phyloP scores from a whole-genome alignment of 2,113 vertebrate species.

The Malurus cyaneus region DNA sequence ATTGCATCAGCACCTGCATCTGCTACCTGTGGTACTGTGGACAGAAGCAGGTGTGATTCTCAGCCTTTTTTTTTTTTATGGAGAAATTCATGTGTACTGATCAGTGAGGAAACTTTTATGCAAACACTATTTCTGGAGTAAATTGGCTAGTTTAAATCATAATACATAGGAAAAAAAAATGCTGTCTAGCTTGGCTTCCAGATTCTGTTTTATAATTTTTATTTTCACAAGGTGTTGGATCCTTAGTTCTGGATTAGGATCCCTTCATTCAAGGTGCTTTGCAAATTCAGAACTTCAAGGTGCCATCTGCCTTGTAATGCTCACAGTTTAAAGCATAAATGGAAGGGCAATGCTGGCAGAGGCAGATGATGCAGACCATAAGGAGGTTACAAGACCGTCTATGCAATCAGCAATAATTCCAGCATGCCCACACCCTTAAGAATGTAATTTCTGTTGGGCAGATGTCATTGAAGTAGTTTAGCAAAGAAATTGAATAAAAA shows the following conservation, averaged over 20 bases:
- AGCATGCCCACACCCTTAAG: not conserved
- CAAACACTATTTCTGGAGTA: not conserved
- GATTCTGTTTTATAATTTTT: not conserved
- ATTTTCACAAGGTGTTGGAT: not conserved
- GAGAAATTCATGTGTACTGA: not conserved
- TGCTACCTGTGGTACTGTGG: not conserved
- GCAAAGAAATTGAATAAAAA: not conserved
- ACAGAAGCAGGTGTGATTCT: not conserved
- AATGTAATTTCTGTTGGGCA: not conserved
- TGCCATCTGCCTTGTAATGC: not conserved
- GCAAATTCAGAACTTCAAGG: not conserved
- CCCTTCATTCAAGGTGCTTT: not conserved
- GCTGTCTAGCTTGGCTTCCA: not conserved
- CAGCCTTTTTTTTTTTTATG: not conserved
- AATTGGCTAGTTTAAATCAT: not conserved
- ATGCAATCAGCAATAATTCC: not conserved
- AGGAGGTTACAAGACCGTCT: not conserved
- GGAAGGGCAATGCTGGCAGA: not conserved
- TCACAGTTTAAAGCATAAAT: not conserved
- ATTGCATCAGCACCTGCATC: not conserved
- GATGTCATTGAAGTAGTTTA: not conserved
- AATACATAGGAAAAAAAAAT: not conserved
- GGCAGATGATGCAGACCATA: not conserved
- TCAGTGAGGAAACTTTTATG: not conserved
- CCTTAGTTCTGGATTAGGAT: not conserved